phyloP scores from a whole-genome alignment of 2,888 invertebrate species.

The Lithophane ornitopus region DNA sequence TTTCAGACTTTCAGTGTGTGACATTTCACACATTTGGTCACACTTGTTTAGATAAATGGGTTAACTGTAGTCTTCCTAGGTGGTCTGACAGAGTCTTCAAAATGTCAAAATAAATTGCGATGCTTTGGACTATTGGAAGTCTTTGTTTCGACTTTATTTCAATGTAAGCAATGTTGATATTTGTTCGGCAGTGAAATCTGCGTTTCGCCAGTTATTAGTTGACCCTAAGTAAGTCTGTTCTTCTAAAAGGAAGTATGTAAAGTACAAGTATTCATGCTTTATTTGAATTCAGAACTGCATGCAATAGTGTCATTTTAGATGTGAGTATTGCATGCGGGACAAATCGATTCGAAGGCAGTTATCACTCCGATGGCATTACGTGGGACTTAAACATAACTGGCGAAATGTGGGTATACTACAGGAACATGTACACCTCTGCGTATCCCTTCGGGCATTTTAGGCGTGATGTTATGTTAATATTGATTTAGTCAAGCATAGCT shows the following conservation, averaged over 20 bases:
- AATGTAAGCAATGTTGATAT: rapidly evolving
- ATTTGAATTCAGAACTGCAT: slow-evolving; percentile 6
- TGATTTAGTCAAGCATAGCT: background rate
- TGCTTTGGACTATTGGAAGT: background rate
- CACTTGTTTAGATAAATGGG: slow-evolving; percentile 18
- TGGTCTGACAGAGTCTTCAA: slow-evolving; percentile 8
- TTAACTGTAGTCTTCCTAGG: slow-evolving; percentile 10
- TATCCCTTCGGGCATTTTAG: too few relatives aligned
- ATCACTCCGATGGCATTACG: background rate
- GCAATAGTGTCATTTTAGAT: background rate
- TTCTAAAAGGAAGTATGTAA: background rate
- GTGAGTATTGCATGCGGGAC: slow-evolving; percentile 4
- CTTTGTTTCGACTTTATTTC: background rate
- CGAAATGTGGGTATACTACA: too few relatives aligned
- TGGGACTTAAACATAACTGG: too few relatives aligned
- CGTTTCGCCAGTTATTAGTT: background rate
- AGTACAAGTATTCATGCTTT: background rate
- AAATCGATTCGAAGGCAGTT: slow-evolving; percentile 4
- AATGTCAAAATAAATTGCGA: background rate
- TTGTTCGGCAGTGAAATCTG: background rate
- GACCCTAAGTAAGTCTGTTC: background rate
- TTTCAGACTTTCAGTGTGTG: background rate
- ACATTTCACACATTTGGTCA: slow-evolving; percentile 22
- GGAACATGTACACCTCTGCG: too few relatives aligned
- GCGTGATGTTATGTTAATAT: too few relatives aligned